Base-by-base conservation (phyloP, 2,797 vertebrate species). In the Pagetopsis macropterus region DNA sequence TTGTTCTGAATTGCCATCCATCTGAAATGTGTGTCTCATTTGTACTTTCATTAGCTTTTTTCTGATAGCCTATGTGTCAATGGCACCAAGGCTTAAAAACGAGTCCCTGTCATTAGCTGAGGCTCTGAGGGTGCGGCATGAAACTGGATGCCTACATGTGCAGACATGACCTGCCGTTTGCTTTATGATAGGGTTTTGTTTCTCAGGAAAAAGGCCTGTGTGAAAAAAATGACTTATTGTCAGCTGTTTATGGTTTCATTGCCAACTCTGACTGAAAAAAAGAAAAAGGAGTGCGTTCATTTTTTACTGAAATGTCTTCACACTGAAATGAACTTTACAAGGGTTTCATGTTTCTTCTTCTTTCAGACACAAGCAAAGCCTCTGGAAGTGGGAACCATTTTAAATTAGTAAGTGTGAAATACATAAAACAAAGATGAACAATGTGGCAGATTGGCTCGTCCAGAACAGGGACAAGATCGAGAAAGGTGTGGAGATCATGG, bases 401-500 rank as follows among this genome's bases (percentile, higher is more conserved):
- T 83, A 82, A 69, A 44, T 62, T 79, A 73, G 70, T 68, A 72
- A 79, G 52, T 17, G 79, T 72, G 62, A 84, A 57, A 85, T 8
- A 85, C 44, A 75, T 8, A 55, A 23, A 3, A 7, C 82, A 72
- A 88, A 71, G 85, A 95, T 95, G 94, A 92, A 85, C 77, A 88
- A 62, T 21, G 92, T 95, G 62, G 92, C 93, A 73, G 93, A 95
- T 65, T 95, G 95, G 94, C 79, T 95, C 45, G 51, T 94, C 61
- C 74, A 92, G 72, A 95, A 95, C 94, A 90, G 86, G 87, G 90
- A 90, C 81, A 94, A 94, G 87, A 91, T 95, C 2, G 94, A 95
- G 85, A 95, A 94, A 84, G 94, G 94, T 14, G 93, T 95, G 87
- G 93, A 93, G 86, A 94, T 95, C 79, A 94, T 95, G 88, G 94